Conservation (phyloP, 1,140 invertebrate species). For the Calephelis virginiensis region DNA sequence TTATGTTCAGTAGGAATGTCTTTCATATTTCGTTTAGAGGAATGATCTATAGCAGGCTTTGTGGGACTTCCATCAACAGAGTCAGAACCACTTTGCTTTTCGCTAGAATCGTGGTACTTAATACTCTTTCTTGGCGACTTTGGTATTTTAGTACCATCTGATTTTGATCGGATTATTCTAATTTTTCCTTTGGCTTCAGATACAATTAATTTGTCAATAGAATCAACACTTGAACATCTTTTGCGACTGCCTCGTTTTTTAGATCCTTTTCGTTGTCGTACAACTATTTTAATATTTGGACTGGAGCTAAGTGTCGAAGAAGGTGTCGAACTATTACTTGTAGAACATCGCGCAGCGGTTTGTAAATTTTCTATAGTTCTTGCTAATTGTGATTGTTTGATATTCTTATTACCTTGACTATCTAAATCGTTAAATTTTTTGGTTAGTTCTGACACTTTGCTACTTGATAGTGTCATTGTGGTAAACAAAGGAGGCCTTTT, state of each 20-base stretch:
- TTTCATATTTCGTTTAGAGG: slow-evolving; percentile 30
- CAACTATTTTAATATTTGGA: slow-evolving; percentile 74
- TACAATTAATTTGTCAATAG: slow-evolving; percentile 63
- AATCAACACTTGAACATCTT: slow-evolving; percentile 72
- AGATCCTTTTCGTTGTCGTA: slow-evolving; percentile 59
- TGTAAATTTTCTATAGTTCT: slow-evolving; percentile 68
- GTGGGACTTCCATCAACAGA: slow-evolving; percentile 60
- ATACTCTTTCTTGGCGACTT: slow-evolving; percentile 63
- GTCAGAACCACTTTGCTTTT: slow-evolving; percentile 63
- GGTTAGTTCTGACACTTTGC: slow-evolving; percentile 77
- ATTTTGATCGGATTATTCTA: slow-evolving; percentile 69
- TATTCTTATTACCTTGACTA: slow-evolving; percentile 50
- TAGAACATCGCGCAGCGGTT: slow-evolving; percentile 44
- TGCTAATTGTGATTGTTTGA: slow-evolving; percentile 66
- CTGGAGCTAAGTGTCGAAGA: slow-evolving; percentile 68
- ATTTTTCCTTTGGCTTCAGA: slow-evolving; percentile 57
- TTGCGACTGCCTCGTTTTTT: slow-evolving; percentile 62
- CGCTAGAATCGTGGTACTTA: slow-evolving; percentile 60
- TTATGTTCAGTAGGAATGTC: slow-evolving; percentile 42
- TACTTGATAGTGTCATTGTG: slow-evolving; percentile 73
- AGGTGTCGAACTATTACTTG: slow-evolving; percentile 67
- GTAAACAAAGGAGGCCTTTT: slow-evolving; percentile 58
- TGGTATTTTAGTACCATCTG: slow-evolving; percentile 65
- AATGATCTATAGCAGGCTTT: slow-evolving; percentile 39
- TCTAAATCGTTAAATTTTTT: slow-evolving; percentile 79